phyloP scores from a whole-genome alignment of 2,888 invertebrate species.

The Lasioglossum morio region DNA sequence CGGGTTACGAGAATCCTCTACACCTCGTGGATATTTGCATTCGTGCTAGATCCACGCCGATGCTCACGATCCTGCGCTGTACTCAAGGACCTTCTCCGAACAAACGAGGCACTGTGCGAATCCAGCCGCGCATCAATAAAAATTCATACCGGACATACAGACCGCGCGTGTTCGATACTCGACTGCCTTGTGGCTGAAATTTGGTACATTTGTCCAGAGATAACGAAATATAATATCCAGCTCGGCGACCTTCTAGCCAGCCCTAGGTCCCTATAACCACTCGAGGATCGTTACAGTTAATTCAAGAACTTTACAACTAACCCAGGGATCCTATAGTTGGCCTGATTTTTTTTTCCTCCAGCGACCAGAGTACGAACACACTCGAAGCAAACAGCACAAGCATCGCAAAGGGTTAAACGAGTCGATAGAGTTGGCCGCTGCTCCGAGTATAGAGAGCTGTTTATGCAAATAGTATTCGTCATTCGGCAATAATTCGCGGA shows the following conservation, averaged over 20 bases:
- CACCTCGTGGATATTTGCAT: constrained; percentile 40
- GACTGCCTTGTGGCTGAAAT: neutral
- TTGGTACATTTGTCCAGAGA: neutral
- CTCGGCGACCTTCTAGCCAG: neutral
- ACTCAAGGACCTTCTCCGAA: neutral
- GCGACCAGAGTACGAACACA: neutral
- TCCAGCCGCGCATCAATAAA: neutral
- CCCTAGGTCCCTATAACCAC: neutral
- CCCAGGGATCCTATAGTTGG: neutral
- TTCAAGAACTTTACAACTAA: neutral
- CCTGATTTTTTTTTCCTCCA: neutral
- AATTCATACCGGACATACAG: neutral
- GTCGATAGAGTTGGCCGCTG: neutral
- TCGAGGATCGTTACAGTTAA: neutral
- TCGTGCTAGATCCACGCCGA: constrained; percentile 21
- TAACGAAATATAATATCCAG: neutral
- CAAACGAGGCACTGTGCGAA: neutral
- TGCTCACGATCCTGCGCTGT: constrained; percentile 13
- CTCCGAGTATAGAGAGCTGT: constrained; percentile 11
- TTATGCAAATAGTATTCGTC: constrained; percentile 42
- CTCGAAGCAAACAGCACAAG: neutral
- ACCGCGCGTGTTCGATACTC: no score
- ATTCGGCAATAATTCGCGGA: constrained; percentile 40
- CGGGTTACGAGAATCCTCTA: constrained; percentile 64
- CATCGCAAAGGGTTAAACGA: neutral